Evolutionary conservation across 1,140 invertebrate genomes (phyloP).

Genomic region (Eubasilissa regina): DNA sequence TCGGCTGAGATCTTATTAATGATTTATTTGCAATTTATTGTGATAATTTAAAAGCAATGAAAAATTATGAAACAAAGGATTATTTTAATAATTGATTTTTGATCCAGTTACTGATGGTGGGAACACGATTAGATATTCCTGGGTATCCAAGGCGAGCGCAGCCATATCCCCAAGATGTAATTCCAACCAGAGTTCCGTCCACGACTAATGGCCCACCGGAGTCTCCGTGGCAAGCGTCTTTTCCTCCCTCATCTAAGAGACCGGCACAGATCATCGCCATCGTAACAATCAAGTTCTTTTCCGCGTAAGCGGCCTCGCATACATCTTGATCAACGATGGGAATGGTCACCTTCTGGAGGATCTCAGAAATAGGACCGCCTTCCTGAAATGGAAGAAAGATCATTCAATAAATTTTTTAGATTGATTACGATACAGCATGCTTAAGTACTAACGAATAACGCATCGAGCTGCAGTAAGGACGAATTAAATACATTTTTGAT

Average conservation of each 20-base stretch:
- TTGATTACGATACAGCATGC: no score
- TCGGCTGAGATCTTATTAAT: no score
- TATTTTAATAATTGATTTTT: no score
- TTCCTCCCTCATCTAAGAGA: constrained; percentile 57
- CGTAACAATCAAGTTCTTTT: constrained; percentile 66
- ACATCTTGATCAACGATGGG: constrained; percentile 64
- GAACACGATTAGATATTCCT: constrained; percentile 72
- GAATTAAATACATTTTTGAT: no score
- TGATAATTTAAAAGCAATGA: no score
- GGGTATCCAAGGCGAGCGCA: constrained; percentile 70
- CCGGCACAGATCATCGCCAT: constrained; percentile 82
- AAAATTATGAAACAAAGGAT: no score
- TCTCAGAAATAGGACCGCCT: not conserved
- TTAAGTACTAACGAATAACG: no score
- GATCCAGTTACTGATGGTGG: constrained; percentile 12
- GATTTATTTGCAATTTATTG: no score
- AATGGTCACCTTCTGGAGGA: constrained; percentile 61
- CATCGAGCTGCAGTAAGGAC: no score
- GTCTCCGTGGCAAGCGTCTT: constrained; percentile 66
- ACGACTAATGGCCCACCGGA: constrained; percentile 67
- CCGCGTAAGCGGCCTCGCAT: constrained; percentile 63
- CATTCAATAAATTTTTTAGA: no score
- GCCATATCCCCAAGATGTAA: constrained; percentile 70
- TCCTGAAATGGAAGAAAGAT: not conserved
- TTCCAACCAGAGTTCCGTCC: constrained; percentile 62